Percentiles rank a stretch among this genome's conserved stretches.
Conservation (phyloP, 1,140 invertebrate species). For the Danaus plexippus region DNA sequence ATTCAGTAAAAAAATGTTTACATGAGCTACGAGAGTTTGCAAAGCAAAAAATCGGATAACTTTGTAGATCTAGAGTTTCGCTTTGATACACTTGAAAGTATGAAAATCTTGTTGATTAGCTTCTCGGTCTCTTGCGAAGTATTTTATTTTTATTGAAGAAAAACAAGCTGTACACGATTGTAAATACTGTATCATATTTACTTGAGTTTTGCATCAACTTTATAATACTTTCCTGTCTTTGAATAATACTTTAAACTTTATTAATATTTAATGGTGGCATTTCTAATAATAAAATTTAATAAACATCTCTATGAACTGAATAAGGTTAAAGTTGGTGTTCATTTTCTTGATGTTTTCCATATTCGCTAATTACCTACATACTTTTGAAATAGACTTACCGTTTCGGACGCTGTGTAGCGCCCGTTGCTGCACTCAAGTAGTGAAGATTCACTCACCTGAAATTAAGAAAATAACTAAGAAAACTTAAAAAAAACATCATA, state of each 20-base stretch:
- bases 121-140: constrained; percentile 27
- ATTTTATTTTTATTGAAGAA: constrained; percentile 18
- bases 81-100: constrained; percentile 52
- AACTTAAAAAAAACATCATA: constrained; percentile 1
- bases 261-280: no score
- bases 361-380: constrained; percentile 18
- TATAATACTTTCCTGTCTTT: no score
- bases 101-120: constrained; percentile 57
- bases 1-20: constrained; percentile 35
- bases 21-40: constrained; percentile 32
- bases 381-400: constrained; percentile 54
- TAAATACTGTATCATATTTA: no score
- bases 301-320: no score
- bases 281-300: no score
- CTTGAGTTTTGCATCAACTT: no score
- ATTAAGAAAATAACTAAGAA: constrained; percentile 31
- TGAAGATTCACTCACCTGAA: constrained; percentile 69
- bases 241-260: no score
- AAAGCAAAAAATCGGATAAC: constrained; percentile 37
- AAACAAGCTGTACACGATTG: constrained; percentile 13
- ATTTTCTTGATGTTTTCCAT: no score
- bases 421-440: constrained; percentile 70
- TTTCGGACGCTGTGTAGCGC: constrained; percentile 66
- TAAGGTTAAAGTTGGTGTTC: no score
- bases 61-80: constrained; percentile 39